Evolutionary conservation across 2,888 invertebrate species (phyloP).

Genomic region (Nemurella pictetii): DNA sequence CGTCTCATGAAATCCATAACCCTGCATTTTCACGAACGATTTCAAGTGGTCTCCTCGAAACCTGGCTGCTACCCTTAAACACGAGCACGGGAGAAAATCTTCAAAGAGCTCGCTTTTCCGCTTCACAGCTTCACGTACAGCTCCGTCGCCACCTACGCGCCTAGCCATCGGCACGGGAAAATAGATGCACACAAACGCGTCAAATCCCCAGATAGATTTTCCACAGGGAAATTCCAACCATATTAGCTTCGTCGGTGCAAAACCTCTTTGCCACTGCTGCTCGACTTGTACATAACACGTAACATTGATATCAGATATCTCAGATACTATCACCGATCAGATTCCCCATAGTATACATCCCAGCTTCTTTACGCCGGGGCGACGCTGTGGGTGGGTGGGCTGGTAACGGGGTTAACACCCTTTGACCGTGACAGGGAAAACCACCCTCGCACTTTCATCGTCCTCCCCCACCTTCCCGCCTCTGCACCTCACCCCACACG

Average conservation of each 20-base stretch:
- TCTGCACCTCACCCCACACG: background rate
- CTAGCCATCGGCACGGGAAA: background rate
- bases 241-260: background rate
- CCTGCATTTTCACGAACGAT: too few relatives aligned
- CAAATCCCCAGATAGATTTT: background rate
- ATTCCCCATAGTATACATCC: background rate
- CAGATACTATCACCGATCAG: background rate
- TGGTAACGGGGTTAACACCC: background rate
- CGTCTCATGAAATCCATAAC: too few relatives aligned
- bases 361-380: background rate
- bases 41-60: too few relatives aligned
- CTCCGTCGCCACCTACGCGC: background rate
- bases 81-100: too few relatives aligned
- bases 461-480: background rate
- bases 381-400: background rate
- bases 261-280: background rate
- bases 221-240: background rate
- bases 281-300: background rate
- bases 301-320: background rate
- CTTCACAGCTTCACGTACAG: too few relatives aligned
- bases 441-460: background rate
- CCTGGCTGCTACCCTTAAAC: too few relatives aligned
- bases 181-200: background rate
- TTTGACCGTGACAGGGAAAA: background rate
- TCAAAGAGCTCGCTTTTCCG: too few relatives aligned